Evolutionary conservation across 2,797 vertebrate genomes (phyloP).

Genomic region (Muscicapa striata): DNA sequence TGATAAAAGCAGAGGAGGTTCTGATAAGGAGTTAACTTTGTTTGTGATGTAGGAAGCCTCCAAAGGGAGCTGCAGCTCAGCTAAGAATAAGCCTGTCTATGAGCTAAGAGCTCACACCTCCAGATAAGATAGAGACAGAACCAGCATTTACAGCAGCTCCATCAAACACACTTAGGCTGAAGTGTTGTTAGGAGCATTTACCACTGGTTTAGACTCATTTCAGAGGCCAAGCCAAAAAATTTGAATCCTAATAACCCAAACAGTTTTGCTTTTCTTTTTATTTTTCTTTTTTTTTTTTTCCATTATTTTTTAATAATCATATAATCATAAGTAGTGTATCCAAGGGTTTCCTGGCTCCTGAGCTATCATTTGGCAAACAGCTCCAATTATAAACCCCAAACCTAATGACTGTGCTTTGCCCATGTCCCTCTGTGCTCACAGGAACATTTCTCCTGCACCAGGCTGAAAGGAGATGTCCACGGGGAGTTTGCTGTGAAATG

Average conservation of each 20-base stretch:
- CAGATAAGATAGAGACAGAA: slow-evolving; percentile 8
- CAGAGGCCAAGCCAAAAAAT: background rate
- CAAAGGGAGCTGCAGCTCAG: background rate
- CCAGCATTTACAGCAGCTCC: background rate
- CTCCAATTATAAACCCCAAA: background rate
- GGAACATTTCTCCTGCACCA: slow-evolving; percentile 28
- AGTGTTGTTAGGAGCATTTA: background rate
- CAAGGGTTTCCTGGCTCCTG: slow-evolving; percentile 8
- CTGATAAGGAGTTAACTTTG: slow-evolving; percentile 21
- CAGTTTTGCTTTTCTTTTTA: background rate
- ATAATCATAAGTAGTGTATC: slow-evolving; percentile 20
- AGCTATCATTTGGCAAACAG: slow-evolving; percentile 34
- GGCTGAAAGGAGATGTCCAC: slow-evolving; percentile 36
- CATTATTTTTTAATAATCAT: background rate
- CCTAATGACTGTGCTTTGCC: background rate
- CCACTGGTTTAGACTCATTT: background rate
- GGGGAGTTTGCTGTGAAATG: slow-evolving; percentile 44
- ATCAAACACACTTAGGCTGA: background rate
- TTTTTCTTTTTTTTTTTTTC: background rate
- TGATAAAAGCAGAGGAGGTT: background rate
- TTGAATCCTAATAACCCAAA: background rate
- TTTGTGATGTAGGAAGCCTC: background rate
- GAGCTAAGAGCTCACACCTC: background rate
- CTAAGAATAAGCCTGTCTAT: background rate
- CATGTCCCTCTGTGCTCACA: background rate